These are phyloP conservation scores for Alethe diademata DNA, from an alignment of 2,113 vertebrate species.

Conservation along the genomic window DNA sequence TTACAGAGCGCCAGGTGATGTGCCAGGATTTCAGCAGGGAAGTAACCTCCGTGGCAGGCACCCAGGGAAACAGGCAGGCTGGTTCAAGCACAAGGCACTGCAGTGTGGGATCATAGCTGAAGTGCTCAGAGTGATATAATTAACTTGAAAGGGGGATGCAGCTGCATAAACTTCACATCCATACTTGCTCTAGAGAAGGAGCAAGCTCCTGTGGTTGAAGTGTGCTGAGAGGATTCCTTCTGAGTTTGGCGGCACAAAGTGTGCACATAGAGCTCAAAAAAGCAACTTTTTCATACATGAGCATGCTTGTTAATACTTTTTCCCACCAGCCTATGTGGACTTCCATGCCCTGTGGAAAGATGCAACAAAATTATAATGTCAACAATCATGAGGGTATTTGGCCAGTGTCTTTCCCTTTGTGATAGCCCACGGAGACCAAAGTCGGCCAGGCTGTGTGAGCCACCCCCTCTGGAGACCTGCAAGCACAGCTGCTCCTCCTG, in stretches of 20 bases:
- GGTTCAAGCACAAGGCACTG: background rate
- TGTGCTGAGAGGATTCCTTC: background rate
- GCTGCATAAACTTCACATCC: conserved; percentile 38
- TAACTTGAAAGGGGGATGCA: conserved; percentile 44
- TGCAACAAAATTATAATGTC: background rate
- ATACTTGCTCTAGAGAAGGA: background rate
- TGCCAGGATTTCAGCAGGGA: conserved; percentile 41
- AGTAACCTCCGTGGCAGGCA: background rate
- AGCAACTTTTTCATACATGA: background rate
- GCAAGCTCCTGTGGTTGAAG: background rate
- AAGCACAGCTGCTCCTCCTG: background rate
- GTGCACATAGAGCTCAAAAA: background rate
- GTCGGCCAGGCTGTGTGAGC: accelerated
- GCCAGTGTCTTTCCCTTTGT: background rate
- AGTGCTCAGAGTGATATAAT: background rate
- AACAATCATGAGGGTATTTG: background rate
- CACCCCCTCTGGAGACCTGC: background rate
- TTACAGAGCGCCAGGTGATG: background rate
- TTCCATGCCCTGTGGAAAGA: background rate
- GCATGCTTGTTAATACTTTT: background rate
- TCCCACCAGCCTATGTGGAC: background rate
- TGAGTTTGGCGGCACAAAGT: accelerated
- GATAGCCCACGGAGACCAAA: background rate
- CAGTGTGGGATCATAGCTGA: background rate
- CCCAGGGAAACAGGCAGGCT: conserved; percentile 12